phyloP scores from a whole-genome alignment of 2,888 invertebrate genomes.

The Philonicus albiceps region DNA sequence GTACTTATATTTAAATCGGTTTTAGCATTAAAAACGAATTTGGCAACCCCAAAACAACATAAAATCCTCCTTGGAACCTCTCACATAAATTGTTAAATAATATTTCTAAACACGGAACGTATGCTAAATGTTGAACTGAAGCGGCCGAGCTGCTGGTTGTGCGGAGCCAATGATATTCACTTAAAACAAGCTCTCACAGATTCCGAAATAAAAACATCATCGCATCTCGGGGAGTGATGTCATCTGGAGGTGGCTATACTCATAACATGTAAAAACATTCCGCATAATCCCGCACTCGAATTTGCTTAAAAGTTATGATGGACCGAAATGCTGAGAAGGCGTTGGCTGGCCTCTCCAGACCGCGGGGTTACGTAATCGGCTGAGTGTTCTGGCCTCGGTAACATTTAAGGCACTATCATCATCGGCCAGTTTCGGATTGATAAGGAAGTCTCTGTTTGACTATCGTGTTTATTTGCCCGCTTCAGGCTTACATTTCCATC shows the following conservation, averaged over 20 bases:
- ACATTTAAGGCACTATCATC: not conserved
- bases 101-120: not conserved
- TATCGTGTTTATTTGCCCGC: not conserved
- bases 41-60: not conserved
- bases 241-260: not conserved
- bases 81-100: not conserved
- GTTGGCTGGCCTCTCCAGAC: not conserved
- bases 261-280: not conserved
- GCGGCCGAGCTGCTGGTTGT: not conserved
- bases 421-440: not conserved
- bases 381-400: conserved; percentile 17
- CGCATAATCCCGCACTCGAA: not conserved
- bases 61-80: not conserved
- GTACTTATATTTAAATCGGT: not conserved
- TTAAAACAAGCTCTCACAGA: conserved; percentile 7
- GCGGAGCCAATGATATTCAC: not conserved
- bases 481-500: not conserved
- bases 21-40: not conserved
- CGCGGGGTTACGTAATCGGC: not conserved
- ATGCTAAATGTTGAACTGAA: not conserved
- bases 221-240: not conserved
- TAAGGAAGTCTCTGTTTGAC: conserved; percentile 17
- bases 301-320: not conserved
- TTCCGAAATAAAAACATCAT: not conserved
- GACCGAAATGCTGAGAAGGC: not conserved